phyloP scores from a whole-genome alignment of 1,140 invertebrate species.

The Drosophila fuyamai region DNA sequence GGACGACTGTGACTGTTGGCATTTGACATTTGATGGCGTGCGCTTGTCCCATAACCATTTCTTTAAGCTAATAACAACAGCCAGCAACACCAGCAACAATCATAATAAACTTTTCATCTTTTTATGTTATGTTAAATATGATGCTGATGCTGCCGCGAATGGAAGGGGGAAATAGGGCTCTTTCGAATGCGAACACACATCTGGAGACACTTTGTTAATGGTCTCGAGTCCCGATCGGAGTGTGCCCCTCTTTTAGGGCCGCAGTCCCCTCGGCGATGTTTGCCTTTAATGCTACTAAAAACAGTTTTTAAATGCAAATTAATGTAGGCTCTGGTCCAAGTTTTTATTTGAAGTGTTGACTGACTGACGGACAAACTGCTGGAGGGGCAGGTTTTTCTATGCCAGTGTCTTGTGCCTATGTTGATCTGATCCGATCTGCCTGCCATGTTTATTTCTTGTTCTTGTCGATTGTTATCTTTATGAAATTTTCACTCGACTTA shows the following conservation, averaged over 20 bases:
- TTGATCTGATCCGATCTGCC: conserved; percentile 47
- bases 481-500: conserved; percentile 83
- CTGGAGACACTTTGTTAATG: conserved; percentile 83
- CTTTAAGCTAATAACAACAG: conserved; percentile 74
- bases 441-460: conserved; percentile 79
- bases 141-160: conserved; percentile 61
- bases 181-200: conserved; percentile 52
- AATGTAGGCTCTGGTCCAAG: conserved; percentile 62
- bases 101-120: conserved; percentile 83
- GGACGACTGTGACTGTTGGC: conserved; percentile 53
- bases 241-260: conserved; percentile 14
- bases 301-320: conserved; percentile 82
- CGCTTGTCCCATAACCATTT: conserved; percentile 76
- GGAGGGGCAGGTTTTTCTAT: conserved; percentile 52
- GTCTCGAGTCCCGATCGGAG: conserved; percentile 31
- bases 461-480: conserved; percentile 82
- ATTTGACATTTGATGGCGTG: conserved; percentile 77
- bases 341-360: conserved; percentile 81
- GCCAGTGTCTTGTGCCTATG: conserved; percentile 20
- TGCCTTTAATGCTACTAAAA: conserved; percentile 81
- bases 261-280: conserved; percentile 47
- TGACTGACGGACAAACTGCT: conserved; percentile 40
- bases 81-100: conserved; percentile 60
- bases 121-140: conserved; percentile 82
- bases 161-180: conserved; percentile 26